Evolutionary conservation across 23 tunicate genomes (phyloP).

Genomic region (Oikopleura dioica): DNA sequence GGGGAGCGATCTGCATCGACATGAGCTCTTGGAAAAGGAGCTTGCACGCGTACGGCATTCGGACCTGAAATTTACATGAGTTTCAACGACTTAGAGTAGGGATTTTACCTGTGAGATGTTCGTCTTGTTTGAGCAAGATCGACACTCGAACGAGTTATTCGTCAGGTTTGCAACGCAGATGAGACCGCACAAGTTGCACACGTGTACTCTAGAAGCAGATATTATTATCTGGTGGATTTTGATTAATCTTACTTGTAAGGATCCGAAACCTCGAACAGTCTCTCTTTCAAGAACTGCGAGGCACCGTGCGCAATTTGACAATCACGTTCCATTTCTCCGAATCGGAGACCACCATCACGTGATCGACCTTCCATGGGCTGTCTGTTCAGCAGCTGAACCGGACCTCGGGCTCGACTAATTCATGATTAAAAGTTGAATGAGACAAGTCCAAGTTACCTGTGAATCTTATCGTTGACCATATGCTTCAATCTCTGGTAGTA

Average conservation of each 20-base stretch:
- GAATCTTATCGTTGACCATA: conserved; percentile 98
- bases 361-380: conserved; percentile 99
- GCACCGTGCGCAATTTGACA: conserved; percentile 99
- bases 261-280: conserved; percentile 91
- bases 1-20: conserved; percentile 95
- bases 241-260: conserved; percentile 31
- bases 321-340: conserved; percentile 99
- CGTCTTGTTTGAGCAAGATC: conserved; percentile 91
- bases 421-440: neutral
- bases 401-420: conserved; percentile 76
- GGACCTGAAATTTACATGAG: conserved; percentile 35
- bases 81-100: neutral
- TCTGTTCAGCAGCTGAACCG: conserved; percentile 74
- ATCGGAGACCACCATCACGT: conserved; percentile 91
- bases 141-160: conserved; percentile 80
- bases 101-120: conserved; percentile 63
- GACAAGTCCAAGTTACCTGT: conserved; percentile 10
- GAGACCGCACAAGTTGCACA: conserved; percentile 85
- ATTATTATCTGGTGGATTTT: neutral
- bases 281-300: conserved; percentile 72
- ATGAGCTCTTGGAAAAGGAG: conserved; percentile 88
- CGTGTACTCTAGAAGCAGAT: conserved; percentile 35
- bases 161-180: conserved; percentile 84
- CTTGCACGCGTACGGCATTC: conserved; percentile 98
- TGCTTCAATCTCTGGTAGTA: conserved; percentile 93